Percentiles rank a stretch among this genome's conserved stretches.
Evolutionary conservation across 2,888 invertebrate genomes (phyloP).

Genomic region (Coenonympha glycerion): DNA sequence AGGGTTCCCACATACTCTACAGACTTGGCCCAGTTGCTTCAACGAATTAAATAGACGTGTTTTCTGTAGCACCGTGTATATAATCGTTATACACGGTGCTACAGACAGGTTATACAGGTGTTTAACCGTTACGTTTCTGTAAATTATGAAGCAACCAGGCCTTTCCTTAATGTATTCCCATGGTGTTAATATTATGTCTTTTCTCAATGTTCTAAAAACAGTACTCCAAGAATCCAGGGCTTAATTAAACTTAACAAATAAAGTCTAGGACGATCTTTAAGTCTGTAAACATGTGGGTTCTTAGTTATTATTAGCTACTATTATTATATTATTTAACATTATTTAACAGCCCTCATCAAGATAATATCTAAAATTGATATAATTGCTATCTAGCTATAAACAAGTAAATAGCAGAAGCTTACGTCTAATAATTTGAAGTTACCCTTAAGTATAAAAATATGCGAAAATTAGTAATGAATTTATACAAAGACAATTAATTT

Average conservation of each 20-base stretch:
- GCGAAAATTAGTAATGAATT: slow-evolving; percentile 20
- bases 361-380: slow-evolving; percentile 27
- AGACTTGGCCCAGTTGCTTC: too few species aligned
- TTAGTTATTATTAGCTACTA: neutral
- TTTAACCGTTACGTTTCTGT: too few species aligned
- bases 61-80: too few species aligned
- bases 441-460: slow-evolving; percentile 27
- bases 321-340: slow-evolving; percentile 10
- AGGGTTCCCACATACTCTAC: too few species aligned
- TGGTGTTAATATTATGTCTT: too few species aligned
- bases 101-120: too few species aligned
- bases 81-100: too few species aligned
- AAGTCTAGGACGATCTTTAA: neutral
- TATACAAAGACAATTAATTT: slow-evolving; percentile 3
- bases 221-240: neutral
- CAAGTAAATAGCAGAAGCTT: slow-evolving; percentile 26
- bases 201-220: too few species aligned
- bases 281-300: neutral
- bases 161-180: too few species aligned
- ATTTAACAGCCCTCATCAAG: slow-evolving; percentile 19
- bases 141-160: too few species aligned
- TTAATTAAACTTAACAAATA: neutral
- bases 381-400: slow-evolving; percentile 24
- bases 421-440: slow-evolving; percentile 22
- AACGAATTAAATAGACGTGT: too few species aligned